A percentile compares a stretch with the other conserved stretches of the same genome.
phyloP scores from a whole-genome alignment of 2,113 vertebrate species.

The Grus americana region DNA sequence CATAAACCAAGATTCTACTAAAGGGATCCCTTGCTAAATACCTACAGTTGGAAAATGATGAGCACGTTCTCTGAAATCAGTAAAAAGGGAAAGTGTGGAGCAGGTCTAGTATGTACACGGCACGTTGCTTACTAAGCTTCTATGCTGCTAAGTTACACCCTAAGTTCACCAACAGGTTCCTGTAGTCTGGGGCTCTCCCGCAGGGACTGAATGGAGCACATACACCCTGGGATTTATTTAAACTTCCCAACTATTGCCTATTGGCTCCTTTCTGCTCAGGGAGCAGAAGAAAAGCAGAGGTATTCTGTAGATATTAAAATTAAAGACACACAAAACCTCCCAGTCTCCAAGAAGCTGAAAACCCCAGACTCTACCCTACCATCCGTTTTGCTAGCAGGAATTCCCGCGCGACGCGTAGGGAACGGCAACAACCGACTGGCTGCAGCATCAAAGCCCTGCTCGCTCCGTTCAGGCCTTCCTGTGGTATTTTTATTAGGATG shows the following conservation, averaged over 20 bases:
- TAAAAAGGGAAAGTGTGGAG: neutral
- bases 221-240: neutral
- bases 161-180: neutral
- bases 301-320: neutral
- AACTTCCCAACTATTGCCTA: neutral
- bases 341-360: neutral
- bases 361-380: neutral
- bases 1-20: neutral
- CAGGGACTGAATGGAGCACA: neutral
- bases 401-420: fast-evolving
- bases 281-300: neutral
- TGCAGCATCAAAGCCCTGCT: neutral
- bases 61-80: neutral
- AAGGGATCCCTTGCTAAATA: slow-evolving; percentile 25
- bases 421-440: neutral
- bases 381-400: neutral
- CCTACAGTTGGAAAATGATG: neutral
- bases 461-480: neutral
- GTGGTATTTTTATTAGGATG: neutral
- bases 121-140: neutral
- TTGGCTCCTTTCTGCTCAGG: neutral
- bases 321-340: neutral
- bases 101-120: too few relatives aligned
- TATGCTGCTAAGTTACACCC: fast-evolving
- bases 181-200: neutral